These are phyloP conservation scores for Caretta caretta DNA, from an alignment of 2,113 vertebrate species.

Conservation along the genomic window DNA sequence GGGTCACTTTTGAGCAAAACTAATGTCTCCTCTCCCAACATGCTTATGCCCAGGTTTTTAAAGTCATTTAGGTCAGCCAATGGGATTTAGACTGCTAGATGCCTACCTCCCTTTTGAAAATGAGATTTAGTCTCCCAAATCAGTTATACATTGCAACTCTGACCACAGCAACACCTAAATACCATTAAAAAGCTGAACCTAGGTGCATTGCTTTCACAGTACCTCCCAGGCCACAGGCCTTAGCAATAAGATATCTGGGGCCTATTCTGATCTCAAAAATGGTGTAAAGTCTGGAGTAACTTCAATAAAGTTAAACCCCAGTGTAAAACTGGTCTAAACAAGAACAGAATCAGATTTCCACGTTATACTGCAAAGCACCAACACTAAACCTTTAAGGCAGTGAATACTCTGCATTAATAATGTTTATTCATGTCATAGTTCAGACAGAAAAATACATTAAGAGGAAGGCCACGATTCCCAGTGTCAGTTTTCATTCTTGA, in stretches of 20 bases:
- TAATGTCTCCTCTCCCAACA: neutral
- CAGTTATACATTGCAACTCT: neutral
- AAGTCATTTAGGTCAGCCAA: neutral
- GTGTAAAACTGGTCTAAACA: neutral
- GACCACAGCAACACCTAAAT: neutral
- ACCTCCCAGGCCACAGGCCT: neutral
- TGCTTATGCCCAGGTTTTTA: neutral
- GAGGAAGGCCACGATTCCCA: constrained; percentile 25
- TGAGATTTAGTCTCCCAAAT: neutral
- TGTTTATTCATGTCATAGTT: constrained; percentile 32
- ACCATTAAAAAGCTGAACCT: neutral
- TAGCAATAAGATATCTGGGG: neutral
- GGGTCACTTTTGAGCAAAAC: fast-evolving
- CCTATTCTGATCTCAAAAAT: neutral
- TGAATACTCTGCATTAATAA: neutral
- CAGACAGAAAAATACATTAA: constrained; percentile 51
- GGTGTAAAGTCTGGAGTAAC: neutral
- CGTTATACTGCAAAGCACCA: neutral
- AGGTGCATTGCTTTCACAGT: fast-evolving
- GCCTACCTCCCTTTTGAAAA: neutral
- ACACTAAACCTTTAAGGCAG: neutral
- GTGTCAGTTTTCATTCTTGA: constrained; percentile 4
- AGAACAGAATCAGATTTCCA: neutral
- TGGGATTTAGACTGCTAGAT: neutral
- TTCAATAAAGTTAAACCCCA: neutral